Evolutionary conservation across 2,888 invertebrate genomes (phyloP), one percentile per base, ranked within the genome.

Genomic region (Antheraea yamamai): DNA sequence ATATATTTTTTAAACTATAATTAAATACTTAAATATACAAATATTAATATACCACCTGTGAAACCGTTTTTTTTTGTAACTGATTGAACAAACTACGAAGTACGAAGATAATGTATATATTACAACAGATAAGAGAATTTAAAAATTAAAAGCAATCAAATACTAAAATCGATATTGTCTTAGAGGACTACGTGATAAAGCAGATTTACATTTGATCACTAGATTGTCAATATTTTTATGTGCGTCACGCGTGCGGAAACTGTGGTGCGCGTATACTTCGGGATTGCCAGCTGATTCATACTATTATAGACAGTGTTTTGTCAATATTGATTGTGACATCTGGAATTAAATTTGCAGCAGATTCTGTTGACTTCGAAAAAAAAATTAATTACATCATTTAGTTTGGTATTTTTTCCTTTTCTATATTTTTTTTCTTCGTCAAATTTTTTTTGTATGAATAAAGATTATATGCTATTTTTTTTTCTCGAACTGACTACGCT

Each of bases 201-300:
- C 64, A 16, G 64, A 16, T 66, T 30, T 30, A 30, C 30, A 66
- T 16, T 66, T 66, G 26, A 66, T 14, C 26, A 30, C 26, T 18
- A 30, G 26, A 6, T 30, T 4, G 66, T 66, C 51, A 78, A 79
- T 82, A 81, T 86, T 84, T 82, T 83, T 84, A 91, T 90, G 88
- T 81, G 78, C 82, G 87, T 89, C 94, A 93, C 92, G 91, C 78
- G 86, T 85, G 81, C 91, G 91, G 92, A 92, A 90, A 89, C 84
- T 8, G 73, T 58, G 73, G 77, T 81, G 79, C 81, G 82, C 80
- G 81, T 83, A 85, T 84, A 85, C 81, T 83, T 81, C 77, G 92
- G 93, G 90, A 91, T 91, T 92, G 92, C 92, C 93, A 83, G 88
- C 86, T 94, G 93, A 94, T 88, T 94, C 93, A 93, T 86, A 80